Base-by-base conservation (phyloP, 53 echinoderm and acorn worm genomes). In the Henricia sp. region DNA sequence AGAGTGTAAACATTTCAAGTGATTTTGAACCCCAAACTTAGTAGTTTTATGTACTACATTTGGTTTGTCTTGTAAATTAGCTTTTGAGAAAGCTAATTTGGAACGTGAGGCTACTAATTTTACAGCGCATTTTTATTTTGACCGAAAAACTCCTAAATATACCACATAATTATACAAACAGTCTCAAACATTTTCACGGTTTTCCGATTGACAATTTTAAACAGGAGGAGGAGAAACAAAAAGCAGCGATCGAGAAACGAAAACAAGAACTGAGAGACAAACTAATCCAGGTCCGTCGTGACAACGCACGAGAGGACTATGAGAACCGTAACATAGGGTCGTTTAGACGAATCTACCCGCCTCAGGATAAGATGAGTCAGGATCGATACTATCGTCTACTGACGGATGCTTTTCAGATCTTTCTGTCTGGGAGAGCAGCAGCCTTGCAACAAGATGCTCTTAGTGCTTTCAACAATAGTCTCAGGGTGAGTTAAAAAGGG, bases 281-380 rank as follows among this genome's bases (percentile, higher is more conserved):
- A 24, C 63, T 97, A 30, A 80, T 86, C 5, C 93, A 93, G 71
- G 90, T 97, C 2, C 77, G 99, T 29, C 78, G 92, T 46, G 99
- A 97, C 77, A 94, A 94, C 38, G 92, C 99, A 3, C 55, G 91
- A 28, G 99, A 97, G 50, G 99, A 97, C 72, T 94, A 88, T 41
- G 94, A 97, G 90, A 97, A 97, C 58, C 88, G 99, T 11, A 94
- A 97, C 84, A 90, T 94, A 74, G 99, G 96, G 14, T 58, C 86
- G 51, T 97, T 88, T 73, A 83, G 90, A 6, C 68, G 99, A 0
- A 97, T 97, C 71, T 97, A 92, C 67, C 99, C 99, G 50, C 99
- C 99, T 1, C 86, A 72, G 41, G 99, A 97, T 63, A 94, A 86
- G 56, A 41, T 88, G 19, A 82, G 82, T 24, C 83, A 82, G 51